These are phyloP conservation scores for Muntiacus reevesi DNA, from an alignment of 2,113 vertebrate species.

Conservation along the genomic window DNA sequence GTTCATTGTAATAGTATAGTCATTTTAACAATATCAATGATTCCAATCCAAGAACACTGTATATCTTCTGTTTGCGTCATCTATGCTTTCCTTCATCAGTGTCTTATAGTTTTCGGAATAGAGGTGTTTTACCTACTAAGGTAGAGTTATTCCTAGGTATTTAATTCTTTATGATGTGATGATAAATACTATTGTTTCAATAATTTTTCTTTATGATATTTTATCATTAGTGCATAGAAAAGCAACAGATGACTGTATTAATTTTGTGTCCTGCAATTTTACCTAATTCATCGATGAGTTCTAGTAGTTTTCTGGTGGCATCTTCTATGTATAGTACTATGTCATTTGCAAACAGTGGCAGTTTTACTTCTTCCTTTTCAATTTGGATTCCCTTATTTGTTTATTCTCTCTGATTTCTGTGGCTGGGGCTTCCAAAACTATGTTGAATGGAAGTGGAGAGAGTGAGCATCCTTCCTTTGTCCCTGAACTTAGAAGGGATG, in stretches of 20 bases:
- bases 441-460: background rate
- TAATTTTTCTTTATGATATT: background rate
- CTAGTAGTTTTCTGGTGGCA: background rate
- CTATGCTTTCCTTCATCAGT: background rate
- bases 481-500: background rate
- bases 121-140: background rate
- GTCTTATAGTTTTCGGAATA: background rate
- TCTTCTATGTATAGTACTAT: background rate
- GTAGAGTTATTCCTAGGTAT: background rate
- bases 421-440: background rate
- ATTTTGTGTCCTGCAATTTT: background rate
- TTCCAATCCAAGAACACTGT: background rate
- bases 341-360: background rate
- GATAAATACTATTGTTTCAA: background rate
- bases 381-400: background rate
- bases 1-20: too few species aligned
- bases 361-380: background rate
- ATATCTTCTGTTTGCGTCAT: background rate
- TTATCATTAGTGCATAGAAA: background rate
- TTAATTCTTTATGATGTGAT: background rate
- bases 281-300: background rate
- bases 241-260: background rate
- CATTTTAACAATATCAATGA: background rate
- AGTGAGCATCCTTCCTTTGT: background rate
- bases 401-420: background rate